Evolutionary conservation across 2,888 invertebrate species (phyloP), one percentile per base, ranked within the genome.

Genomic region (Cremastinae sp.): DNA sequence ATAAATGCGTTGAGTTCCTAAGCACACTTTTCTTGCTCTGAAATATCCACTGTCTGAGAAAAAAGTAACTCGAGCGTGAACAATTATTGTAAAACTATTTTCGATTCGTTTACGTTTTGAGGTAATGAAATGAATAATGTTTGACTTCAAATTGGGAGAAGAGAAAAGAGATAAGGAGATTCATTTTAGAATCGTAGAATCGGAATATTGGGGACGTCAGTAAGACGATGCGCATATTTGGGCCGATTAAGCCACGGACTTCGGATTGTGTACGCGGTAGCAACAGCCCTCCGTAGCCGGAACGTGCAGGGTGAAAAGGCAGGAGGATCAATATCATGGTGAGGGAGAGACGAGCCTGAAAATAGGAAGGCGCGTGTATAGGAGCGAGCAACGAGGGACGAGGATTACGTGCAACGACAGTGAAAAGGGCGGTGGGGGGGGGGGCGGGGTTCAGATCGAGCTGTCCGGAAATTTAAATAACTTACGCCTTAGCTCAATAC

Each of bases 301-400:
- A 34, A 16, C 43, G 41, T 3, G 53, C 41, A 73, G 75, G 82
- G 79, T 61, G 69, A 81, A 79, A 82, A 78, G 81, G 80, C 78
- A 81, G 85, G 81, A 86, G 87, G 87, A 87, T 87, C 87, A 86
- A 87, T 87, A 87, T 87, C 86, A 86, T 81, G 83, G 81, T 81
- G 84, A 86, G 86, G 85, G 85, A 84, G 85, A 84, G 80, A 84
- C 82, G 81, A 81, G 82, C 82, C 84, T 82, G 84, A 86, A 83
- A 81, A 81, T 81, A 78, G 82, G 75, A 78, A 59, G 59, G 80
- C 76, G 80, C 79, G 81, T 78, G 78, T 81, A 59, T 51, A 54
- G 64, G 73, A 82, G 78, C 59, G 65, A 70, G 74, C 79, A 79
- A 80, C 78, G 82, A 79, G 81, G 81, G 69, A 79, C 79, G 82